phyloP scores from a whole-genome alignment of 1,140 invertebrate species.

The Leucophenga varia region DNA sequence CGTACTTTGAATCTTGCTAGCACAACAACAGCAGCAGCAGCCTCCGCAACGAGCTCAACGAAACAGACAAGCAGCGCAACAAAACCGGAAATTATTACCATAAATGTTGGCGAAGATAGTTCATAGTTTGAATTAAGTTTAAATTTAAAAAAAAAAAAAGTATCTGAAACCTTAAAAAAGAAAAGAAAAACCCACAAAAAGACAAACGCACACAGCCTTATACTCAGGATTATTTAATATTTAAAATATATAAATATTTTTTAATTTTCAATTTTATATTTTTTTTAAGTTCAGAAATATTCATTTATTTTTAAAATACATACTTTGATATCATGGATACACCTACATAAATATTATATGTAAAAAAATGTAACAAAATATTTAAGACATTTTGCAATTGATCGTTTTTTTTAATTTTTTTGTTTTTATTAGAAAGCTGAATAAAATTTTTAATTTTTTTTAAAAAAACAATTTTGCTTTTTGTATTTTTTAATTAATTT shows the following conservation, averaged over 20 bases:
- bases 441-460: constrained; percentile 6
- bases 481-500: not conserved
- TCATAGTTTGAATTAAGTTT: constrained; percentile 5
- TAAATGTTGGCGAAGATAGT: constrained; percentile 50
- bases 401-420: no score
- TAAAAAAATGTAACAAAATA: constrained; percentile 1
- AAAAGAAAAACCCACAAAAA: no score
- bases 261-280: no score
- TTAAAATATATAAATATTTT: no score
- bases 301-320: no score
- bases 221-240: no score
- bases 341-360: no score
- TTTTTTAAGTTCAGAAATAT: no score
- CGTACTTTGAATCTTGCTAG: constrained; percentile 35
- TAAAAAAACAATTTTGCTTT: not conserved
- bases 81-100: constrained; percentile 41
- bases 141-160: not conserved
- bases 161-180: not conserved
- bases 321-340: constrained; percentile 31
- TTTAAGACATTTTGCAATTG: constrained; percentile 35
- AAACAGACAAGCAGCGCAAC: not conserved
- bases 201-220: no score
- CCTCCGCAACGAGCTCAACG: constrained; percentile 8
- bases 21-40: constrained; percentile 19
- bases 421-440: no score